Evolutionary conservation across 2,888 invertebrate species (phyloP).

Genomic region (Colletes collaris): DNA sequence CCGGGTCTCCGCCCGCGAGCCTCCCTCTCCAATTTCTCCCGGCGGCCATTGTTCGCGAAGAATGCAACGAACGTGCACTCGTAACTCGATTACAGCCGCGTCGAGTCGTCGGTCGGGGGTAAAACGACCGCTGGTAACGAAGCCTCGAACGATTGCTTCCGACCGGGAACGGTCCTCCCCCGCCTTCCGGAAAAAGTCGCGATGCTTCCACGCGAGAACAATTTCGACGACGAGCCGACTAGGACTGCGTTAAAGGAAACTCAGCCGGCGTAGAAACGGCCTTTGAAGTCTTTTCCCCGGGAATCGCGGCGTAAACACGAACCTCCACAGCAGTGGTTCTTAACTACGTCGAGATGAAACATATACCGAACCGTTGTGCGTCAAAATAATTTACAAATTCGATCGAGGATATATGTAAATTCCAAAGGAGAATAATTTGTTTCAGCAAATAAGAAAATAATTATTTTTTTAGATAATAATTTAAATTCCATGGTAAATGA

Average conservation of each 20-base stretch:
- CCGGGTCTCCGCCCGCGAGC: not conserved
- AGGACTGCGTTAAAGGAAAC: conserved; percentile 25
- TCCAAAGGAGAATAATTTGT: no score
- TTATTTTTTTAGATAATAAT: no score
- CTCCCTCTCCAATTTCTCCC: conserved; percentile 4
- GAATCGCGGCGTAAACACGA: conserved; percentile 25
- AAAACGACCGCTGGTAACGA: conserved; percentile 8
- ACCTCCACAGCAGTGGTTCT: not conserved
- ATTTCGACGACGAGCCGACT: conserved; percentile 21
- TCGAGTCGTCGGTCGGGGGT: not conserved
- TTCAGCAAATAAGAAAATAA: no score
- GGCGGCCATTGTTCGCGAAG: conserved; percentile 9
- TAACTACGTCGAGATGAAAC: no score
- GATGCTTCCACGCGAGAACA: conserved; percentile 33
- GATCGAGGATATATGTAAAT: no score
- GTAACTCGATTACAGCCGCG: conserved; percentile 15
- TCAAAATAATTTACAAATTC: no score
- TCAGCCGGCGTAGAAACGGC: conserved; percentile 7
- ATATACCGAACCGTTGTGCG: no score
- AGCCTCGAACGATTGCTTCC: conserved; percentile 27
- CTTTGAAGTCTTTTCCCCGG: conserved; percentile 43
- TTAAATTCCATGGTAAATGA: no score
- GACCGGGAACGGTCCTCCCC: no score
- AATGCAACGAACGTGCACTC: conserved; percentile 8
- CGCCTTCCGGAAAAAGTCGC: conserved; percentile 12